These are phyloP conservation scores for Laothoe populi DNA, from an alignment of 2,888 invertebrate genomes.

Conservation along the genomic window DNA sequence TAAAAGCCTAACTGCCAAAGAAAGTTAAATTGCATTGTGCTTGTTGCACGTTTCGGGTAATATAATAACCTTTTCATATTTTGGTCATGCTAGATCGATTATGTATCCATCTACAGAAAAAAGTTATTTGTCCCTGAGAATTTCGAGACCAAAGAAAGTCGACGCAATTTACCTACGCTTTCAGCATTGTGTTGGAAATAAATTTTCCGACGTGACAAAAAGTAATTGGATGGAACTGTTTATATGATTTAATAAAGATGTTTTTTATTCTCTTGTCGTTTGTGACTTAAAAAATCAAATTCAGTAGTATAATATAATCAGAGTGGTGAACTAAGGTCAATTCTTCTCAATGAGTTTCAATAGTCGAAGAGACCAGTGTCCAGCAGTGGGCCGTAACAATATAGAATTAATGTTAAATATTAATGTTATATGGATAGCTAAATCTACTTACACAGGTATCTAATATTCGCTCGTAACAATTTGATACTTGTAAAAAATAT, in stretches of 20 bases:
- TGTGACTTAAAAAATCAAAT: too few relatives aligned
- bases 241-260: neutral
- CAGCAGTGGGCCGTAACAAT: too few relatives aligned
- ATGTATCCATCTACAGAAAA: neutral
- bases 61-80: constrained; percentile 1
- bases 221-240: neutral
- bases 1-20: neutral
- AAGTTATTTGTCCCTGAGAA: neutral
- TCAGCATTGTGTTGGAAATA: constrained; percentile 6
- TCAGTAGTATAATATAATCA: too few relatives aligned
- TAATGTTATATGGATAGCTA: too few relatives aligned
- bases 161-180: neutral
- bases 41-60: constrained; percentile 4
- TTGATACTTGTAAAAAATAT: too few relatives aligned
- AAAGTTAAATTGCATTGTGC: neutral
- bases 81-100: neutral
- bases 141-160: constrained; percentile 7
- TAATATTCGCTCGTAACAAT: too few relatives aligned
- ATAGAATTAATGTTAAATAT: too few relatives aligned
- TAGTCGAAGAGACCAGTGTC: too few relatives aligned
- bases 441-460: too few relatives aligned
- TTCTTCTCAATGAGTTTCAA: too few relatives aligned
- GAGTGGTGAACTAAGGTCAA: too few relatives aligned
- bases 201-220: constrained; percentile 1
- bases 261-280: neutral